Base-by-base conservation (phyloP, 2,888 invertebrate genomes). In the Conchocele bisecta region DNA sequence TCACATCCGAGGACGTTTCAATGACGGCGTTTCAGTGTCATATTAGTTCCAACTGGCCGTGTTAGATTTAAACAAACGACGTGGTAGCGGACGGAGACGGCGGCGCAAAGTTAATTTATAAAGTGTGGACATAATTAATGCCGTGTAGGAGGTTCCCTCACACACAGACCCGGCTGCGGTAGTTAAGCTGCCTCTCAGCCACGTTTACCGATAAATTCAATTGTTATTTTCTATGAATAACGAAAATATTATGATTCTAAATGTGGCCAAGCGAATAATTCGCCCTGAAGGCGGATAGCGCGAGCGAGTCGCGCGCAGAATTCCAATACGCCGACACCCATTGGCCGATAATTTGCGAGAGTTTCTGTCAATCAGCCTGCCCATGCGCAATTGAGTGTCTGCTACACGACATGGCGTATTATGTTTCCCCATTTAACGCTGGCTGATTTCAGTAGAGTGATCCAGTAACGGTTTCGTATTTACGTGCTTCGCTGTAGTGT, bases 231-330 rank as follows among this genome's bases (percentile, higher is more conserved):
- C 68, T 59, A 65, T 70, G 72, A 65, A 44, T 63, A 72, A 56
- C 51, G 67, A 66, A 77, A 80, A 80, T 77, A 75, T 77, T 80
- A 77, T 75, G 67, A 72, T 75, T 77, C 67, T 75, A 67, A 69
- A 67, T 69, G 63, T 61, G 69, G 71, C 51, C 68, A 71, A 68
- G 64, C 71, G 41, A 56, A 65, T 37, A 68, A 29, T 64, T 64
- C 31, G 54, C 67, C 67, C 53, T 29, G 46, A 51, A 67, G 70
- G 67, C 65, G 64, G 59, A 50, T 53, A 29, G 64, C 68, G 44
- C 33, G 56, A 60, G 69, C 50, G 28, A 17, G 48, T 50, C 46
- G 57, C 56, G 66, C 35, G 66, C 66, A 53, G 69, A 46, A 50
- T 69, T 58, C 35, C 53, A 57, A 75, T 66, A 44, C 39, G 48